These are phyloP conservation scores for Zootermopsis nevadensis DNA, from an alignment of 2,888 invertebrate genomes.

Conservation along the genomic window DNA sequence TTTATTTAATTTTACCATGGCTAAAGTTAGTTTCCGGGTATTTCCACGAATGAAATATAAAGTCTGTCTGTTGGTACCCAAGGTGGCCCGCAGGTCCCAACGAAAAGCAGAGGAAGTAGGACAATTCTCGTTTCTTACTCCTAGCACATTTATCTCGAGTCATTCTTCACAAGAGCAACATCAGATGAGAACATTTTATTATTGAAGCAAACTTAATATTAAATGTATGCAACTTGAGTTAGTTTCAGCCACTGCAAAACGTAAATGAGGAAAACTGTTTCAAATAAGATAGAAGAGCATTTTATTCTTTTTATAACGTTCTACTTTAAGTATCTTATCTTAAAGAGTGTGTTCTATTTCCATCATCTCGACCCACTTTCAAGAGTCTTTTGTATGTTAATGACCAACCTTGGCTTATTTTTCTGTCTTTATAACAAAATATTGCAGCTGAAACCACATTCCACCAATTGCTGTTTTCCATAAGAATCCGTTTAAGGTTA, in stretches of 20 bases:
- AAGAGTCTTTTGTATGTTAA: slow-evolving; percentile 37
- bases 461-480: not conserved
- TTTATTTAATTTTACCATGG: not conserved
- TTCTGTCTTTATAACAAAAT: slow-evolving; percentile 21
- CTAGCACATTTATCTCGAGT: not conserved
- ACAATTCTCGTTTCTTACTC: not conserved
- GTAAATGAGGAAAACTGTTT: not conserved
- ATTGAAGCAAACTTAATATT: not conserved
- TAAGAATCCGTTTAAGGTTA: too few species aligned
- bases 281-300: not conserved
- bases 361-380: slow-evolving; percentile 30
- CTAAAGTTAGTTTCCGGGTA: not conserved
- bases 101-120: too few species aligned
- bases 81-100: too few species aligned
- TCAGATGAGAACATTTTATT: not conserved
- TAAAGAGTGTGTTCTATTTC: slow-evolving; percentile 16
- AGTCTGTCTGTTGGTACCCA: too few species aligned
- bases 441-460: not conserved
- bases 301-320: slow-evolving; percentile 23
- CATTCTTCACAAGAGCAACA: not conserved
- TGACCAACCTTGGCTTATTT: slow-evolving; percentile 31
- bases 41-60: not conserved
- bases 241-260: not conserved
- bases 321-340: slow-evolving; percentile 29
- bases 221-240: not conserved